Conservation (phyloP, 1,140 invertebrate species). For the Andricus grossulariae region DNA sequence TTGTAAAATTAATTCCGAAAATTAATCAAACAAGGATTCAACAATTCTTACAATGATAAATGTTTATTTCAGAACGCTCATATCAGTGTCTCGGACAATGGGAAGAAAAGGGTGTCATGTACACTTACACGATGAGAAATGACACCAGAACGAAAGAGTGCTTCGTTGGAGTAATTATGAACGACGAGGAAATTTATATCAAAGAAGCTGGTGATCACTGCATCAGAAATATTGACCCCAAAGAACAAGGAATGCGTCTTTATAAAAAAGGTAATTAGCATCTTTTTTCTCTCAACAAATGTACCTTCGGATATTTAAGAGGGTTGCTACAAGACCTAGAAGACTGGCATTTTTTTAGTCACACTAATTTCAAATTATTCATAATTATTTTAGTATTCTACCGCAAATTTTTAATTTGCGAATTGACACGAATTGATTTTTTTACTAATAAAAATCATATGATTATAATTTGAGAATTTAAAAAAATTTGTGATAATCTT, state of each 20-base stretch:
- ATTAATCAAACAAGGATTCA: not conserved
- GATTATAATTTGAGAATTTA: too few relatives aligned
- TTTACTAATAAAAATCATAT: too few relatives aligned
- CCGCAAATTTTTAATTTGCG: too few relatives aligned
- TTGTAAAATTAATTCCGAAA: constrained; percentile 2
- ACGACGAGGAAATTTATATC: constrained; percentile 80
- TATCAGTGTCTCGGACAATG: constrained; percentile 85
- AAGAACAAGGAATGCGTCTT: constrained; percentile 81
- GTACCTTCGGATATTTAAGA: too few relatives aligned
- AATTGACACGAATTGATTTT: too few relatives aligned
- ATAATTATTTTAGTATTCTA: too few relatives aligned
- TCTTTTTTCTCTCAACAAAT: too few relatives aligned
- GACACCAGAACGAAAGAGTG: constrained; percentile 83
- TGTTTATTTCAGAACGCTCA: constrained; percentile 78
- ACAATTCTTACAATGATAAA: not conserved
- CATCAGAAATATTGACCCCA: constrained; percentile 80
- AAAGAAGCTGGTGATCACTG: constrained; percentile 85
- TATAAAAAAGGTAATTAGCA: constrained; percentile 75
- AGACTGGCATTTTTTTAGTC: too few relatives aligned
- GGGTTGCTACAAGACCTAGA: too few relatives aligned
- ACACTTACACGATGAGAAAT: constrained; percentile 83
- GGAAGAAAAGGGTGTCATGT: constrained; percentile 81
- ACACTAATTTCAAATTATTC: too few relatives aligned
- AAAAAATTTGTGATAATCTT: constrained; percentile 19
- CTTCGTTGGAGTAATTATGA: constrained; percentile 83